A percentile compares a stretch with the other conserved stretches of the same genome.
Conservation (phyloP, 2,888 invertebrate genomes). For the Amphipoea lucens region DNA sequence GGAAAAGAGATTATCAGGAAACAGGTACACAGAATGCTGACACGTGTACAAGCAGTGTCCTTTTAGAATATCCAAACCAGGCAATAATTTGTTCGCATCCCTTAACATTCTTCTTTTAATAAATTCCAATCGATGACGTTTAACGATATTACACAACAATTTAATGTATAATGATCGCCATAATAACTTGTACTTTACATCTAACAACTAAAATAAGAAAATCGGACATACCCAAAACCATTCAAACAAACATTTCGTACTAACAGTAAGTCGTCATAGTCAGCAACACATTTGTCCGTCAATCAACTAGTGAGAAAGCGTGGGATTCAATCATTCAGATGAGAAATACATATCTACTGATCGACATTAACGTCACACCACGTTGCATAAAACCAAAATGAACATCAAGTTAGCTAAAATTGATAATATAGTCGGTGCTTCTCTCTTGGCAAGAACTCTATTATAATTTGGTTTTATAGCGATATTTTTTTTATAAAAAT, state of each 20-base stretch:
- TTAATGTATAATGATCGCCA: constrained; percentile 55
- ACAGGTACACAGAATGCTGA: constrained; percentile 45
- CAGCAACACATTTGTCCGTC: constrained; percentile 39
- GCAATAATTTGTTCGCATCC: constrained; percentile 54
- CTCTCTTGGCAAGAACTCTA: constrained; percentile 63
- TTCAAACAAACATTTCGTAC: constrained; percentile 30
- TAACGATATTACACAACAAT: constrained; percentile 56
- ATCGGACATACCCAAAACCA: constrained; percentile 54
- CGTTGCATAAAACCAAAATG: constrained; percentile 40
- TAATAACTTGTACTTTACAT: constrained; percentile 70
- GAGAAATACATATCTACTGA: constrained; percentile 43
- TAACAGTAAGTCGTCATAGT: constrained; percentile 36
- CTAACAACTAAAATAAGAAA: constrained; percentile 64
- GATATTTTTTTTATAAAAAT: constrained; percentile 65
- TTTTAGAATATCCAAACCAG: constrained; percentile 50
- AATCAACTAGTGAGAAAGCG: constrained; percentile 41
- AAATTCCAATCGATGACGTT: constrained; percentile 51
- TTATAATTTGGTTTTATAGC: constrained; percentile 60
- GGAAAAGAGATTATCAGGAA: constrained; percentile 58
- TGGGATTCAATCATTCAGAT: constrained; percentile 29
- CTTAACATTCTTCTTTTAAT: constrained; percentile 42
- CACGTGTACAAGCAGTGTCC: constrained; percentile 51
- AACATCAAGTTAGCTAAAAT: constrained; percentile 41
- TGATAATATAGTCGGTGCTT: constrained; percentile 50
- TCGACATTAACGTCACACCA: constrained; percentile 19